These are phyloP conservation scores for Oreortyx pictus DNA, from an alignment of 2,797 vertebrate species.

Conservation along the genomic window DNA sequence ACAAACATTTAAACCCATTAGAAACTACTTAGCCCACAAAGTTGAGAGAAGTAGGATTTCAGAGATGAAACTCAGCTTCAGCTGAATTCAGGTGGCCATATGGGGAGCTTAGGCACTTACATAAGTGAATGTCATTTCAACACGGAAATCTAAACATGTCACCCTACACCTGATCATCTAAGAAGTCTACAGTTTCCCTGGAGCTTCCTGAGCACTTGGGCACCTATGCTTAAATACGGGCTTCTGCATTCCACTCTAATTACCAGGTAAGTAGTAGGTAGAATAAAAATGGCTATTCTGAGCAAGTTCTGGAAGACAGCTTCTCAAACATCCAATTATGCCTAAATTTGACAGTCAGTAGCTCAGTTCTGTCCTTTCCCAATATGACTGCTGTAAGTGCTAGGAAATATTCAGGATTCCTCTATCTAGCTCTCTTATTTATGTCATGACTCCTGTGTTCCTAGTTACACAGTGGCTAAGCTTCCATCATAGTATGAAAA, in stretches of 20 bases:
- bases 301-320: neutral
- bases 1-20: neutral
- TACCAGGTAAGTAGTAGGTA: neutral
- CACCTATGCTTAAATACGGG: neutral
- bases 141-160: neutral
- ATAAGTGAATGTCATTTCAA: neutral
- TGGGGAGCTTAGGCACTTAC: neutral
- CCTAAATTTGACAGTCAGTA: neutral
- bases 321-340: neutral
- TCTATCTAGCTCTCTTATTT: neutral
- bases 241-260: neutral
- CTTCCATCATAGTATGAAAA: neutral
- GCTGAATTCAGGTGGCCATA: neutral
- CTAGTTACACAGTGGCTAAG: neutral
- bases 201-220: neutral
- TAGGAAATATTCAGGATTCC: neutral
- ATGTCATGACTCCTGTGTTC: neutral
- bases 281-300: neutral
- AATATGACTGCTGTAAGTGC: neutral
- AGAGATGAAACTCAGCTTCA: neutral
- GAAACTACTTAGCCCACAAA: neutral
- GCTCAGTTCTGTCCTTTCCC: neutral
- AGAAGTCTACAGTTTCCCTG: neutral
- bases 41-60: neutral
- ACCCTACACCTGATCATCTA: neutral